Evolutionary conservation across 2,113 vertebrate genomes (phyloP), one percentile per base, ranked within the genome.

Genomic region (Nothoprocta perdicaria): DNA sequence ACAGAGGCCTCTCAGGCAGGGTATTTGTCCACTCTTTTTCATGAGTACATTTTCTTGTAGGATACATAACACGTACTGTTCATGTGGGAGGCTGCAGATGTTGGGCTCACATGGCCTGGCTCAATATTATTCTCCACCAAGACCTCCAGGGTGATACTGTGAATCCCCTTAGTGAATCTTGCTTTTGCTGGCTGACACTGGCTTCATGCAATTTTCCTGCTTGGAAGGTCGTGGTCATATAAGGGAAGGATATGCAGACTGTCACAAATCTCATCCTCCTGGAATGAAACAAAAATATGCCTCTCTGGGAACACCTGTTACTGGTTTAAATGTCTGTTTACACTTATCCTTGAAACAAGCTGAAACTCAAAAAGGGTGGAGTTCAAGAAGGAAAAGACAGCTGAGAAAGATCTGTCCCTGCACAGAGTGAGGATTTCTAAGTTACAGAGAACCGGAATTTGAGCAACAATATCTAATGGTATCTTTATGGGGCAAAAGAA

Each of bases 321-420:
- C 93, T 96, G 95, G 92, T 92, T 93, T 96, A 95, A 95, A 93
- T 92, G 81, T 96, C 96, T 95, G 92, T 93, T 96, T 96, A 95
- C 86, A 84, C 84, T 94, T 92, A 92, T 57, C 75, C 92, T 91
- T 92, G 87, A 89, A 93, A 57, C 81, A 84, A 84, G 84, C 78
- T 94, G 78, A 92, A 95, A 84, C 68, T 90, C 48, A 85, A 77
- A 90, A 62, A 90, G 86, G 78, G 78, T 90, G 90, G 84, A 86
- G 67, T 50, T 90, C 73, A 78, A 38, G 75, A 94, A 61, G 23
- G 40, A 84, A 90, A 90, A 84, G 86, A 94, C 94, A 96, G 94
- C 93, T 96, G 95, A 93, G 77, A 95, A 86, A 95, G 69, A 90
- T 95, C 88, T 95, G 55, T 80, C 78, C 48, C 75, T 80, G 33